Conservation (phyloP, 2,797 vertebrate species). For the Helostoma temminkii region DNA sequence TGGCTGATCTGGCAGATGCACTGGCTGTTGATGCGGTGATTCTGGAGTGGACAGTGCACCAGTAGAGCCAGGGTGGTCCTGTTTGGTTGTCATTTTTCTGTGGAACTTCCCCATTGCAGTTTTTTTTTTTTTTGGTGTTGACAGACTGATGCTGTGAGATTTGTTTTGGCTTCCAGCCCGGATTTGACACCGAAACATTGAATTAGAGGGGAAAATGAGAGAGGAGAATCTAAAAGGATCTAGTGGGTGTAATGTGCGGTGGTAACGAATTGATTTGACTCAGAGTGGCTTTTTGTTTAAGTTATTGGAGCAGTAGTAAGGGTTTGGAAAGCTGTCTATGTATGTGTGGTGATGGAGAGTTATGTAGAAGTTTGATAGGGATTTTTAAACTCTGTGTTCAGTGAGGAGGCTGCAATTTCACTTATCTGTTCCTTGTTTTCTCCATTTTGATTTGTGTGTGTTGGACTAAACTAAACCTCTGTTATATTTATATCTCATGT, state of each 20-base stretch:
- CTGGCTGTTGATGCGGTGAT: conserved; percentile 32
- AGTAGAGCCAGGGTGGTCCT: conserved; percentile 85
- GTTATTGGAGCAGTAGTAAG: conserved; percentile 53
- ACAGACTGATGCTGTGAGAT: conserved; percentile 84
- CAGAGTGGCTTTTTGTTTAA: conserved; percentile 37
- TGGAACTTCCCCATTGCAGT: conserved; percentile 79
- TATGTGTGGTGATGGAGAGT: conserved; percentile 1
- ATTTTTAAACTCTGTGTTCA: conserved; percentile 26
- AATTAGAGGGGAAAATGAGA: conserved; percentile 80
- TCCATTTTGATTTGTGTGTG: conserved; percentile 24
- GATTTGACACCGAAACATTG: conserved; percentile 83
- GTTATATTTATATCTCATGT: conserved; percentile 23
- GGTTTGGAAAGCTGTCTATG: conserved; percentile 45
- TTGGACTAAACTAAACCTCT: conserved; percentile 22
- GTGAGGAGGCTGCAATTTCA: conserved; percentile 31
- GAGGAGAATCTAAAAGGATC: conserved; percentile 76
- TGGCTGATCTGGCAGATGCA: conserved; percentile 53
- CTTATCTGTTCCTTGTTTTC: conserved; percentile 30
- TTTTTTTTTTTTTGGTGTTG: conserved; percentile 83
- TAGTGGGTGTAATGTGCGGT: conserved; percentile 83
- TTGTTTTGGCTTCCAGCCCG: conserved; percentile 87
- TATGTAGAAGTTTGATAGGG: conserved; percentile 3
- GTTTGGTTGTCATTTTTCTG: conserved; percentile 66
- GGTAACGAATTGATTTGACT: conserved; percentile 76
- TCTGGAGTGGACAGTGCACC: conserved; percentile 45